Evolutionary conservation across 1,140 invertebrate genomes (phyloP), one percentile per base, ranked within the genome.

Genomic region (Calephelis virginiensis): DNA sequence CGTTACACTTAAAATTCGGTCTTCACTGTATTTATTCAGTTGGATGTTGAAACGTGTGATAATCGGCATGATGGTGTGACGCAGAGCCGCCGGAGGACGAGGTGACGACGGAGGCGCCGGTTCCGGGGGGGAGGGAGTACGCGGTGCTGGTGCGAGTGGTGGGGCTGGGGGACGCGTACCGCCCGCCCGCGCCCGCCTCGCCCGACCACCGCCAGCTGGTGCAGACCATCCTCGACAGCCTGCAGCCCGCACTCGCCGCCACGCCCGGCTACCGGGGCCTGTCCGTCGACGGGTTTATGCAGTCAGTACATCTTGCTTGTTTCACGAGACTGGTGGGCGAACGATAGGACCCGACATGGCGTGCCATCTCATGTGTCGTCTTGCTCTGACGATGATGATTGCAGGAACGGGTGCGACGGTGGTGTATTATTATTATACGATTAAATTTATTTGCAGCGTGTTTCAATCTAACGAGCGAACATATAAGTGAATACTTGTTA

Each of bases 231-330:
- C 91, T 92, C 0, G 91, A 93, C 59, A 94, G 92, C 28, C 93
- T 97, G 63, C 92, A 92, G 43, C 92, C 93, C 1, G 92, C 94
- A 8, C 85, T 97, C 13, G 85, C 85, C 13, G 91, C 93, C 62
- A 90, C 95, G 53, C 93, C 95, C n/a, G 96, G 96, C 9, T 97
- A 96, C 78, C 92, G 95, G 68, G 92, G 93, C 67, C 85, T 96
- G 0, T 86, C 92, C 38, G 93, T 97, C 3, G 93, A 94, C 46
- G 93, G 96, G 14, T 93, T 97, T 40, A 93, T 94, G 89, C 94
- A 94, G 96, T 97, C 85, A 91, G 93, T 92, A 61, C 68, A 47
- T 62, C 37, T 49, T 14, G 0, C 37, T 37, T 53, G 17, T 10
- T 28, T 38, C 28, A 28, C 28, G 28, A 4, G 5, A 28, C 28